Conservation (phyloP, 2,113 vertebrate genomes). For the Oxyruncus cristatus region DNA sequence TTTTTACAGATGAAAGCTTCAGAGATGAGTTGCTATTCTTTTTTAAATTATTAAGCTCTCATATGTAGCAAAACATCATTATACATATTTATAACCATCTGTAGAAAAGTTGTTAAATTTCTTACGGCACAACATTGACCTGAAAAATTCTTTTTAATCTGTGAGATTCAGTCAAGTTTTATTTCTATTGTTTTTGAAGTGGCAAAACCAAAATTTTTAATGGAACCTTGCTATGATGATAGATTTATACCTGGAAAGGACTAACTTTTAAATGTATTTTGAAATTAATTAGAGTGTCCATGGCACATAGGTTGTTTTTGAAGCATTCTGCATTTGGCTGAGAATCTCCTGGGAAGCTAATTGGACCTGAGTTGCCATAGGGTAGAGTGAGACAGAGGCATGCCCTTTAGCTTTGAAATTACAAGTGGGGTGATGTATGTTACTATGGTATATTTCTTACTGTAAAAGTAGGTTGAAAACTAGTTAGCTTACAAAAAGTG, state of each 20-base stretch:
- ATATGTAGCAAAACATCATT: background rate
- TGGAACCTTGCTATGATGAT: background rate
- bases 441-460: background rate
- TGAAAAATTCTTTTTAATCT: background rate
- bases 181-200: background rate
- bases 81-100: background rate
- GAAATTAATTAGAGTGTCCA: background rate
- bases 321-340: background rate
- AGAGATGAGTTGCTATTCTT: background rate
- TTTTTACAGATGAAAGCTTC: background rate
- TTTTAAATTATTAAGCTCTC: background rate
- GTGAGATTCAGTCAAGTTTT: background rate
- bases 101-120: background rate
- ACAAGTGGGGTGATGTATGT: background rate
- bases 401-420: background rate
- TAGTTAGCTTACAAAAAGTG: background rate
- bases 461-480: background rate
- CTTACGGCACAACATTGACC: background rate
- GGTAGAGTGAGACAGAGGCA: background rate
- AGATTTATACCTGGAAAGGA: background rate
- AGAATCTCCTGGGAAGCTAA: background rate
- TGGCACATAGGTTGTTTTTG: background rate
- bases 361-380: background rate
- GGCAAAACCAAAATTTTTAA: background rate
- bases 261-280: background rate